Percentiles rank a stretch among this genome's conserved stretches.
Evolutionary conservation across 2,888 invertebrate genomes (phyloP).

Genomic region (Spisula subtruncata): DNA sequence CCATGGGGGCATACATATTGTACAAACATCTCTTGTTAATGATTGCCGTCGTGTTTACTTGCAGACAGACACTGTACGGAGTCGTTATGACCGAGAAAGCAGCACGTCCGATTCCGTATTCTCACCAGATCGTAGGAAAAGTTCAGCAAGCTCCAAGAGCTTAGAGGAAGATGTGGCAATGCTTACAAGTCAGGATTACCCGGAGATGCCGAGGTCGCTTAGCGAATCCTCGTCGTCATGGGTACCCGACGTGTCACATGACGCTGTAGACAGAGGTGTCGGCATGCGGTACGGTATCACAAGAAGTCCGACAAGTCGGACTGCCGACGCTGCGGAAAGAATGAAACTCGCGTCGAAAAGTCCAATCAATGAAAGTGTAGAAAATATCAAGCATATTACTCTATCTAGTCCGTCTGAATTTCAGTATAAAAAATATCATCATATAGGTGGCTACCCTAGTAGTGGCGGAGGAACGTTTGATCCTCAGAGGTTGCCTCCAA

Average conservation of each 20-base stretch:
- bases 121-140: constrained; percentile 69
- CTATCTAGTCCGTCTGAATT: constrained; percentile 70
- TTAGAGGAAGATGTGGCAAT: constrained; percentile 67
- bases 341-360: constrained; percentile 56
- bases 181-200: constrained; percentile 62
- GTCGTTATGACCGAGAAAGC: constrained; percentile 67
- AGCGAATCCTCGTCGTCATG: constrained; percentile 61
- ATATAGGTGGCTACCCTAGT: constrained; percentile 10
- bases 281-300: constrained; percentile 35
- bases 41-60: background rate
- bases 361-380: constrained; percentile 58
- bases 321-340: constrained; percentile 23
- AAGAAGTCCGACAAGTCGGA: constrained; percentile 52
- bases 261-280: constrained; percentile 40
- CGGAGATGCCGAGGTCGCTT: constrained; percentile 49
- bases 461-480: constrained; percentile 15
- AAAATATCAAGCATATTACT: constrained; percentile 65
- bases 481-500: constrained; percentile 50
- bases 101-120: constrained; percentile 72
- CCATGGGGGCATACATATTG: too few relatives aligned
- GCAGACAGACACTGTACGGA: constrained; percentile 55
- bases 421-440: constrained; percentile 60
- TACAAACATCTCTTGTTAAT: too few relatives aligned
- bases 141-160: constrained; percentile 68
- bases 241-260: constrained; percentile 45